phyloP scores from a whole-genome alignment of 2,888 invertebrate species.

The Amiota communis region DNA sequence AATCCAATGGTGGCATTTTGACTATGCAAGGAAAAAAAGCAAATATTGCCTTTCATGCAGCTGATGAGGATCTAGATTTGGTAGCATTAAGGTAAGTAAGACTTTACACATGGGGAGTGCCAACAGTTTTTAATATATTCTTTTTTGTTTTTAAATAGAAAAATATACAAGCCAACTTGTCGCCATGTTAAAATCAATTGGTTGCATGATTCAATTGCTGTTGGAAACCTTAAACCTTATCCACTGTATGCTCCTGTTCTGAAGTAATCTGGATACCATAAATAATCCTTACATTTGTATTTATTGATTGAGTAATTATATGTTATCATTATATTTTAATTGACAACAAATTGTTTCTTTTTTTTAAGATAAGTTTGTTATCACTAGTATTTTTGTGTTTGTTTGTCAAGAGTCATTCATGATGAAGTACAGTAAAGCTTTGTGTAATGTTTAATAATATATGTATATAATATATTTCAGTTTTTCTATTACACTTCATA shows the following conservation, averaged over 20 bases:
- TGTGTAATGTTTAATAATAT: neutral
- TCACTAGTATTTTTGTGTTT: neutral
- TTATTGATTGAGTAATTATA: no score
- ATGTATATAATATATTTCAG: neutral
- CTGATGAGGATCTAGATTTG: conserved; percentile 40
- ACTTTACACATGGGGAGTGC: neutral
- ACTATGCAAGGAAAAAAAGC: conserved; percentile 59
- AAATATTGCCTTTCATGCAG: conserved; percentile 53
- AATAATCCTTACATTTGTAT: no score
- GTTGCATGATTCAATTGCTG: conserved; percentile 61
- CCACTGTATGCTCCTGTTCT: conserved; percentile 58
- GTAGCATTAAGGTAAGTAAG: conserved; percentile 50
- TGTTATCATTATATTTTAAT: no score
- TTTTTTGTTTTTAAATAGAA: conserved; percentile 48
- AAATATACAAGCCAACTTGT: conserved; percentile 59
- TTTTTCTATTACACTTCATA: neutral
- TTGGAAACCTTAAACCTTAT: conserved; percentile 53
- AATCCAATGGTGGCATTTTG: conserved; percentile 58
- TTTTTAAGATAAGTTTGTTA: neutral
- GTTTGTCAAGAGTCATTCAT: neutral
- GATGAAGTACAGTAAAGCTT: neutral
- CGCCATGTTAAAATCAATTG: conserved; percentile 66
- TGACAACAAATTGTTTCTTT: no score
- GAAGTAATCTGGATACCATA: neutral
- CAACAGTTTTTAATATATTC: neutral